Evolutionary conservation across 2,888 invertebrate species (phyloP).

Genomic region (Hirtodrosophila cameraria): DNA sequence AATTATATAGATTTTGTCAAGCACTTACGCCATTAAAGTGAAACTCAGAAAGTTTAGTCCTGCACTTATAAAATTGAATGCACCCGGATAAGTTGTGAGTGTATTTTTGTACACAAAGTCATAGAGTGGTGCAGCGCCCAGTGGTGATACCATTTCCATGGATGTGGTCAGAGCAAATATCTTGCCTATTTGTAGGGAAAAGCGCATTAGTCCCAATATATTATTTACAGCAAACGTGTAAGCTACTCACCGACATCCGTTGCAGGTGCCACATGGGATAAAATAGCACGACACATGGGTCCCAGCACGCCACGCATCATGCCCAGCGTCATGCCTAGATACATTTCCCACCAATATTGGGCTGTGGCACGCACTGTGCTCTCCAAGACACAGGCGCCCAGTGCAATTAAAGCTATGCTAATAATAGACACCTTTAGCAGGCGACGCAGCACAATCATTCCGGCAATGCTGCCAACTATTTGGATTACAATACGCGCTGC

Average conservation of each 20-base stretch:
- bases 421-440: constrained; percentile 80
- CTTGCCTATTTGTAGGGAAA: constrained; percentile 84
- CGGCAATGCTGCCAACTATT: constrained; percentile 86
- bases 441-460: constrained; percentile 86
- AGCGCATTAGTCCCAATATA: not conserved
- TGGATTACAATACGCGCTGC: constrained; percentile 85
- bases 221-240: not conserved
- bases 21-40: constrained; percentile 85
- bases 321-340: constrained; percentile 78
- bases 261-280: constrained; percentile 82
- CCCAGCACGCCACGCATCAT: constrained; percentile 81
- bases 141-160: constrained; percentile 87
- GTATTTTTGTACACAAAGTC: constrained; percentile 86
- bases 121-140: constrained; percentile 87
- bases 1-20: not conserved
- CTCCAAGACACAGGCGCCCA: constrained; percentile 80
- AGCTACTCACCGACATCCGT: constrained; percentile 83
- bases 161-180: constrained; percentile 89
- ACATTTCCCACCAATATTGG: constrained; percentile 80
- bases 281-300: constrained; percentile 83
- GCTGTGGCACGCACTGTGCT: constrained; percentile 83
- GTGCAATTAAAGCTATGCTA: constrained; percentile 78
- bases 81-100: constrained; percentile 85
- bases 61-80: constrained; percentile 86
- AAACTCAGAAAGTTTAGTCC: constrained; percentile 84